Percentiles rank a stretch among this genome's conserved stretches.
These are phyloP conservation scores for Gadus macrocephalus DNA, from an alignment of 2,113 vertebrate species.

Conservation along the genomic window DNA sequence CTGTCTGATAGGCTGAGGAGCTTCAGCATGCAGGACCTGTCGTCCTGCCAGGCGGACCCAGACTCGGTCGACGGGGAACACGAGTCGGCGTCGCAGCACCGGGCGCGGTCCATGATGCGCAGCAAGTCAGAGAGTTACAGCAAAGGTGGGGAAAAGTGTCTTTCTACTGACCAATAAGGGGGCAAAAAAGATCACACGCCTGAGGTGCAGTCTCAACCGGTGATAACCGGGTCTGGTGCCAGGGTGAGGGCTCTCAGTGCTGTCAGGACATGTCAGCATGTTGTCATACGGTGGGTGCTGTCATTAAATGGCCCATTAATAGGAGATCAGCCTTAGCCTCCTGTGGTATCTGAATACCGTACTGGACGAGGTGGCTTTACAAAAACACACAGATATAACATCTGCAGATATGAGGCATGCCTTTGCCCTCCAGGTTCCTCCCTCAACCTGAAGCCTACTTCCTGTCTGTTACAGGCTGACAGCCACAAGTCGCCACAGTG, in stretches of 20 bases:
- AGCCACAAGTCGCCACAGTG: constrained; percentile 3
- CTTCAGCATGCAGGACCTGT: constrained; percentile 98
- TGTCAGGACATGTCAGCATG: no score
- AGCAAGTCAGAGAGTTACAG: constrained; percentile 89
- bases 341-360: no score
- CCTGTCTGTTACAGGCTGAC: constrained; percentile 49
- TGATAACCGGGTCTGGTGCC: no score
- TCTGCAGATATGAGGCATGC: constrained; percentile 34
- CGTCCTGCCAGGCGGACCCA: constrained; percentile 80
- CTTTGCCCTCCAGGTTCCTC: constrained; percentile 42
- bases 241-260: no score
- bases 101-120: constrained; percentile 80
- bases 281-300: no score
- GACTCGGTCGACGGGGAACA: constrained; percentile 49
- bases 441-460: constrained; percentile 36
- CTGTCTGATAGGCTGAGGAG: constrained; percentile 93
- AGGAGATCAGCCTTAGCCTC: no score
- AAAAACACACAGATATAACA: neutral
- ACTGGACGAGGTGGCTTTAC: neutral
- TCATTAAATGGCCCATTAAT: no score
- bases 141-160: constrained; percentile 65
- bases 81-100: constrained; percentile 73
- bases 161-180: no score
- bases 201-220: no score
- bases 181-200: no score